These are phyloP conservation scores for Frankliniella fusca DNA, from an alignment of 2,888 invertebrate species.

Conservation along the genomic window DNA sequence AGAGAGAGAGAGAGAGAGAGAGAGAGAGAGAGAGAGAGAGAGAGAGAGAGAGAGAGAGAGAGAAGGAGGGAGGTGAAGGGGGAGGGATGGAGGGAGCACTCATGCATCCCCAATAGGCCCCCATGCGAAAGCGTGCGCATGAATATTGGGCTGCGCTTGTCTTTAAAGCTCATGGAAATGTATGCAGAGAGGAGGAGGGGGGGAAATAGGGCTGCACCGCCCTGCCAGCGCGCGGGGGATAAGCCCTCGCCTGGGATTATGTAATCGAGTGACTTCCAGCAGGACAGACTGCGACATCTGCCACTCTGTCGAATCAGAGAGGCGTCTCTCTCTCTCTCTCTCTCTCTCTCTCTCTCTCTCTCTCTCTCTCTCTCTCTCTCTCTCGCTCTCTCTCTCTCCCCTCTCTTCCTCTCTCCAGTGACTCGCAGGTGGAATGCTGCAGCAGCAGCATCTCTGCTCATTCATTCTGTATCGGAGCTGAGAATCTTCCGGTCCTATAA, in stretches of 20 bases:
- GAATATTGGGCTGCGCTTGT: background rate
- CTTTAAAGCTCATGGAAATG: conserved; percentile 1
- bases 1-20: background rate
- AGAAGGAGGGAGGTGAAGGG: too few relatives aligned
- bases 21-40: background rate
- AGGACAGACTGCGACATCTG: background rate
- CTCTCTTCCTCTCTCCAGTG: background rate
- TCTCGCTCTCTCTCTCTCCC: conserved; percentile 12
- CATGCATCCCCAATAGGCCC: conserved; percentile 1
- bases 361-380: conserved; percentile 15
- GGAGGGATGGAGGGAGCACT: too few relatives aligned
- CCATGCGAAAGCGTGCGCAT: background rate
- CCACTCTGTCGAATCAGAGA: background rate
- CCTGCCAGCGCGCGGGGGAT: background rate
- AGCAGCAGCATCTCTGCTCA: too few relatives aligned
- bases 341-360: conserved; percentile 20
- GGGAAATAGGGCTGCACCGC: background rate
- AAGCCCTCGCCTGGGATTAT: background rate
- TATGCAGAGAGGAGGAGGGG: background rate
- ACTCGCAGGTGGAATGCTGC: too few relatives aligned
- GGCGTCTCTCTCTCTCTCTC: conserved; percentile 4
- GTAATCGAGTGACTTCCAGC: background rate
- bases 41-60: background rate
- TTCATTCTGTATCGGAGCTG: too few relatives aligned
- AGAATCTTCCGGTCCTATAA: too few relatives aligned